These are phyloP conservation scores for Synanthedon myopaeformis DNA, from an alignment of 2,888 invertebrate species.

Conservation along the genomic window DNA sequence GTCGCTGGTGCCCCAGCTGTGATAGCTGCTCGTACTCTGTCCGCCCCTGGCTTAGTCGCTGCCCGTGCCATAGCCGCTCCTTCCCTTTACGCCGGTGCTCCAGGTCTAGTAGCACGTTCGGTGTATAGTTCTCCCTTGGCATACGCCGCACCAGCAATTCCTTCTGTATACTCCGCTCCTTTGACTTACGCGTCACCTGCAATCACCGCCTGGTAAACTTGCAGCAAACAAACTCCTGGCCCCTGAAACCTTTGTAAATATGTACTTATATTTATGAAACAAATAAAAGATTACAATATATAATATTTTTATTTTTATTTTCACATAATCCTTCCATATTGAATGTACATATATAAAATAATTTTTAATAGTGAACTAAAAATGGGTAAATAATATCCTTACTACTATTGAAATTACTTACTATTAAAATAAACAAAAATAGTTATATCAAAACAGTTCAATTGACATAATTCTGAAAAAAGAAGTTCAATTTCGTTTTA, in stretches of 20 bases:
- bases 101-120: neutral
- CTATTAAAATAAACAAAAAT: no score
- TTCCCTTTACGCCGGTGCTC: neutral
- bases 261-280: neutral
- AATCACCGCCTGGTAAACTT: neutral
- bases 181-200: neutral
- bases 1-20: conserved; percentile 17
- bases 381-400: no score
- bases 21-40: conserved; percentile 15
- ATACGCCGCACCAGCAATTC: neutral
- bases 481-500: no score
- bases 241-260: neutral
- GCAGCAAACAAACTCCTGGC: neutral
- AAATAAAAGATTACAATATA: neutral
- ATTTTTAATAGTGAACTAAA: neutral
- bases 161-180: conserved; percentile 1
- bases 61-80: conserved; percentile 9
- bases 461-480: no score
- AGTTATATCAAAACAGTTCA: no score
- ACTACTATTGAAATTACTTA: no score
- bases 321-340: neutral
- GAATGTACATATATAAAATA: neutral
- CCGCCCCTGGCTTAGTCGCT: conserved; percentile 14
- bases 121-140: neutral
- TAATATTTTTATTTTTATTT: neutral